Percentiles rank a stretch among this genome's conserved stretches.
These are phyloP conservation scores for Hemibagrus guttatus DNA, from an alignment of 2,797 vertebrate species.

Conservation along the genomic window DNA sequence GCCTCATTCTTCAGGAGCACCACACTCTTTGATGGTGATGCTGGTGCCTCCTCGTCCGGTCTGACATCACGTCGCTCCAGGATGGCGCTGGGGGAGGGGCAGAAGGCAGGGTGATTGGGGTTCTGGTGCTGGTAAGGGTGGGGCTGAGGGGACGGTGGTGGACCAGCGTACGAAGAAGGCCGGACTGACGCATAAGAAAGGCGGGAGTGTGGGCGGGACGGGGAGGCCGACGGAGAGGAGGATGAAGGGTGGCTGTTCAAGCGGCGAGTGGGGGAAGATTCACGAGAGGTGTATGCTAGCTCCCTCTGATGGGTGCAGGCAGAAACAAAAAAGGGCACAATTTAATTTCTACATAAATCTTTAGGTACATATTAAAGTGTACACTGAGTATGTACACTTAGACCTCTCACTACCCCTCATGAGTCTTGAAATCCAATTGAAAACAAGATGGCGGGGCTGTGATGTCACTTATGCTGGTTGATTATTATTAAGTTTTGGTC, in stretches of 20 bases:
- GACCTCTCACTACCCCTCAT: background rate
- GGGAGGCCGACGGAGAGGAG: slow-evolving; percentile 82
- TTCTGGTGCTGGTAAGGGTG: slow-evolving; percentile 71
- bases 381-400: background rate
- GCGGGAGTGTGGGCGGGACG: slow-evolving; percentile 85
- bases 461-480: background rate
- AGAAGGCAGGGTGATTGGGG: slow-evolving; percentile 80
- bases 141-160: slow-evolving; percentile 67
- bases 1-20: slow-evolving; percentile 91
- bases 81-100: slow-evolving; percentile 94
- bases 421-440: background rate
- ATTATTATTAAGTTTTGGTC: background rate
- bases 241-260: slow-evolving; percentile 82
- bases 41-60: slow-evolving; percentile 87
- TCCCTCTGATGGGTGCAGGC: slow-evolving; percentile 78
- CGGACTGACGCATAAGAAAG: slow-evolving; percentile 89
- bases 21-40: slow-evolving; percentile 80
- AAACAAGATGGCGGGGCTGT: no score
- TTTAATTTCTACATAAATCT: background rate
- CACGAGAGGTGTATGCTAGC: slow-evolving; percentile 93
- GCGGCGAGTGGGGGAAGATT: slow-evolving; percentile 89
- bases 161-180: slow-evolving; percentile 90
- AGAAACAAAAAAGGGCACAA: background rate
- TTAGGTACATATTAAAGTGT: background rate
- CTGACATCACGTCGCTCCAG: slow-evolving; percentile 94